Conservation (phyloP, 2,797 vertebrate genomes). For the Lutjanus argentimaculatus region DNA sequence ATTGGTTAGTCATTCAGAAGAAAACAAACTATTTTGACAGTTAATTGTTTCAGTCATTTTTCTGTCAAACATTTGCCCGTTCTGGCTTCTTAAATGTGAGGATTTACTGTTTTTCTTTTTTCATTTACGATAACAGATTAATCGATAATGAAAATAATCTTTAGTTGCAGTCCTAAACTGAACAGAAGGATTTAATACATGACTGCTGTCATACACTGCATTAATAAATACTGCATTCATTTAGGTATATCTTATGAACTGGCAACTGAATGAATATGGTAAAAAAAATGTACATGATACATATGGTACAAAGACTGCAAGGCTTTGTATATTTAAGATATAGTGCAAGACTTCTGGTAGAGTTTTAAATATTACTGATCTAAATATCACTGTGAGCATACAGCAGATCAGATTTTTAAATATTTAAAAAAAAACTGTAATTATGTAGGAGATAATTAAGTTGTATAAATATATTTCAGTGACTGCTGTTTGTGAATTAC, state of each 20-base stretch:
- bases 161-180: no score
- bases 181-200: no score
- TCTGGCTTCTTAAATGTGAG: no score
- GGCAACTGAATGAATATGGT: not conserved
- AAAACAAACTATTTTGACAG: no score
- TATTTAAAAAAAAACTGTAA: conserved; percentile 34
- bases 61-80: no score
- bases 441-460: not conserved
- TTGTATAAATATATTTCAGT: conserved; percentile 37
- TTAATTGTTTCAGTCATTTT: no score
- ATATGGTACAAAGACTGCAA: conserved; percentile 10
- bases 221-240: no score
- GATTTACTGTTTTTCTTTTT: no score
- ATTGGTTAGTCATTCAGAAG: no score
- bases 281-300: conserved; percentile 18
- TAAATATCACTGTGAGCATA: conserved; percentile 33
- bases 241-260: not conserved
- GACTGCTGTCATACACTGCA: no score
- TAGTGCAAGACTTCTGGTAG: conserved; percentile 27
- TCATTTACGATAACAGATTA: no score
- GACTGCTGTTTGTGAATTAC: not conserved
- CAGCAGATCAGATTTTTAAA: conserved; percentile 28
- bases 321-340: conserved; percentile 7
- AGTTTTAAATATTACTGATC: conserved; percentile 24
- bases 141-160: no score